Evolutionary conservation across 1,140 invertebrate species (phyloP), one percentile per base, ranked within the genome.

Genomic region (Cotesia glomerata): DNA sequence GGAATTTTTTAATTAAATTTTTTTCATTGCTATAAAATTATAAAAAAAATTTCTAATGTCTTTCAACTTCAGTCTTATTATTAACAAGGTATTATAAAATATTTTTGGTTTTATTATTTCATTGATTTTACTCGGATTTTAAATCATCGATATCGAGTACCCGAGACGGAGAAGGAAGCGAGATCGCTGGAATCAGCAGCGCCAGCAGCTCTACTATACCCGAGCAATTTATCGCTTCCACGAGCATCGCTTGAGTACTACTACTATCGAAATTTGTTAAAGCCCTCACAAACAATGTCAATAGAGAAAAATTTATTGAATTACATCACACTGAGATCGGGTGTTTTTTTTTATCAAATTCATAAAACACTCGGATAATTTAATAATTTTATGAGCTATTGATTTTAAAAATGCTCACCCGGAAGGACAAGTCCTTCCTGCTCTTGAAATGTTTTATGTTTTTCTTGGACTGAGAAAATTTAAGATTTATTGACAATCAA

Each of bases 141-240:
- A 11, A 35, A 51, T 49, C 45, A 18, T 18, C 36, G 14, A 7
- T 35, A 16, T 51, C 39, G 16, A 14, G 36, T 63, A 63, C 35
- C n/a, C 14, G 34, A 35, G 52, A 54, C 11, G 52, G 39, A 11
- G 52, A 54, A 54, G 52, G 8, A 45, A 45, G 39, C 11, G 18
- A 16, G 32, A 61, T 61, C 58, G 14, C 5, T 45, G n/a, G 39
- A 64, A 45, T 45, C 39, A 13, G 13, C 62, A 64, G 16, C 11
- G 8, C 39, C 39, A 45, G 5, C 39, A 45, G 39, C 39, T 26
- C 26, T 26, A 26, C 26, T 3, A 26, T 3, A 26, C 26, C 26
- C 13, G 11, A 65, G 39, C 63, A 65, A 65, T 65, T 65, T 65
- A 65, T 65, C 63, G 63, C 63, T 49, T 16, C 39, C 45, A 65